These are phyloP conservation scores for Drosophila sproati DNA, from an alignment of 1,140 invertebrate species.

Conservation along the genomic window DNA sequence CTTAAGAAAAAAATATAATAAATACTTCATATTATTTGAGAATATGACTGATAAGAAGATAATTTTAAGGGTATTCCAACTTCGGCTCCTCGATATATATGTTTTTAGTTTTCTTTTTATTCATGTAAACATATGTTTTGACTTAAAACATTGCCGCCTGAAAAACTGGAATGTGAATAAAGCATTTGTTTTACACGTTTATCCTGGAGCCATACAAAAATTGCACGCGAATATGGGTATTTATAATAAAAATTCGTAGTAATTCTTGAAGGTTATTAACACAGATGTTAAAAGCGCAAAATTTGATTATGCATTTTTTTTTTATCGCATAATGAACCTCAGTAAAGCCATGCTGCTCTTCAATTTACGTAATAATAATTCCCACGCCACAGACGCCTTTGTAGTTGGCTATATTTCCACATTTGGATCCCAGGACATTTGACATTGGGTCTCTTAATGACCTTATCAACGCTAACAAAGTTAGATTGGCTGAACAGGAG, in stretches of 20 bases:
- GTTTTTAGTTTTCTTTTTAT: conserved; percentile 17
- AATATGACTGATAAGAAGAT: not conserved
- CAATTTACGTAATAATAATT: too few species aligned
- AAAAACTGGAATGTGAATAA: not conserved
- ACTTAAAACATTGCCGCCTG: not conserved
- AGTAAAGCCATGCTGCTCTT: not conserved
- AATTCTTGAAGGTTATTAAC: not conserved
- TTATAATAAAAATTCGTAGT: too few species aligned
- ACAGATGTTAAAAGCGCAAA: not conserved
- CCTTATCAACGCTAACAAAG: conserved; percentile 29
- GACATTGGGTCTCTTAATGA: conserved; percentile 12
- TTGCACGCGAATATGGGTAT: not conserved
- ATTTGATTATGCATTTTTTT: not conserved
- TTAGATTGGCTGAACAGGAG: conserved; percentile 19
- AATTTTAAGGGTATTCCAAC: not conserved
- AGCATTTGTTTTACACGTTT: conserved; percentile 9
- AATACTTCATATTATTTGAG: too few species aligned
- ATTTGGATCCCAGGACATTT: conserved; percentile 12
- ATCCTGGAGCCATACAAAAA: too few species aligned
- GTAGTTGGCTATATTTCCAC: not conserved
- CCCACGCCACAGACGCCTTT: not conserved
- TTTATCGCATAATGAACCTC: not conserved
- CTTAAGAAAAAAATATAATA: too few species aligned
- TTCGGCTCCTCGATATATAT: not conserved
- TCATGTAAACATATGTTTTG: conserved; percentile 11